Base-by-base conservation (phyloP, 2,113 vertebrate genomes). In the Lasiurus cinereus region DNA sequence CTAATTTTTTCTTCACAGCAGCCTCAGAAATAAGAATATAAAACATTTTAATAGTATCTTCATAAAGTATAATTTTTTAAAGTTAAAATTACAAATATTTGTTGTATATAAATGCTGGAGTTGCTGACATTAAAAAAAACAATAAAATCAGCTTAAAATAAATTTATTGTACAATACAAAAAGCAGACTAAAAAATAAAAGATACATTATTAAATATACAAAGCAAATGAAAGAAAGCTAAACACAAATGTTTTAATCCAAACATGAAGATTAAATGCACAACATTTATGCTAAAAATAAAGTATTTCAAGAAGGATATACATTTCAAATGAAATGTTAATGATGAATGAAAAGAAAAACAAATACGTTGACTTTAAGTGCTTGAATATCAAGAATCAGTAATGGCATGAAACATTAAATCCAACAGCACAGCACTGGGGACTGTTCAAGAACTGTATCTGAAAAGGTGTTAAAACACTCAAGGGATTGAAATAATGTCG, bases 141-240 rank as follows among this genome's bases (percentile, higher is more conserved):
- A 98, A 97, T 98, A 98, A 98, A 98, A 98, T 97, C 96, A 97
- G 98, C 98, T 98, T 98, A 98, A 98, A 98, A 98, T 98, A 98
- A 97, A 98, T 98, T 98, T 98, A 98, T 98, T 98, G 97, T 98
- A 98, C 97, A 98, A 98, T 99, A 98, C 98, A 98, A 98, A 98
- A 97, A 98, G 98, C 98, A 98, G 97, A 98, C 97, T 97, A 87
- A 96, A 97, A 98, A 98, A 98, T 77, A 82, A 97, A 97, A 98
- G 96, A 95, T 98, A 98, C 98, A 98, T 98, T 98, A 98, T 98
- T 98, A 98, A 96, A 98, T 98, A 98, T 98, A 98, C 98, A 98
- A 98, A 98, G 98, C 96, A 98, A 98, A 98, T 97, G 94, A 98
- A 98, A 98, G 98, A 98, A 98, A 97, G 92, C 96, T 97, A 97